Evolutionary conservation across 2,888 invertebrate species (phyloP), one percentile per base, ranked within the genome.

Genomic region (Eustalomyia histrio): DNA sequence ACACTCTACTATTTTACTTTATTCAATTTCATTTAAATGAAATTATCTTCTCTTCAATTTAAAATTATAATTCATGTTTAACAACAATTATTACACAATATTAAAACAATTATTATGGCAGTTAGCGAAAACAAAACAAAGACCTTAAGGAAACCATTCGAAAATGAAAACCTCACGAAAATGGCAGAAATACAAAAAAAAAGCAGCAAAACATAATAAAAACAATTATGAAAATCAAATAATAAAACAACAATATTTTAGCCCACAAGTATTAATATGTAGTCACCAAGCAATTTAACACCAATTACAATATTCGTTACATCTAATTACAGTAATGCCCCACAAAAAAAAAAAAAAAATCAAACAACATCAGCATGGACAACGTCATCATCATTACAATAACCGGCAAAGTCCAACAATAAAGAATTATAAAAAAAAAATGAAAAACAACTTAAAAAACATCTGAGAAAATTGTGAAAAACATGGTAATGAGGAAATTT

Each of bases 231-330:
- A 81, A 79, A 83, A 81, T 74, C 65, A 82, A 82, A 76, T 76
- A 82, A 75, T 80, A 83, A 86, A 72, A 76, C 64, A 71, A 79
- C 73, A 72, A 72, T 18, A 57, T 71, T 33, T 58, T 80, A 63
- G 82, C 84, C 82, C 83, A 80, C 84, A 86, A 84, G 85, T 88
- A 88, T 86, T 87, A 88, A 87, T 88, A 86, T 86, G 80, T 86
- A 86, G 86, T 81, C 88, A 83, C 84, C 86, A 87, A 87, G 85
- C 89, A 89, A 89, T 88, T 90, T 89, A 90, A 90, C 89, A 90
- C 90, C 89, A 89, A 89, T 90, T 90, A 89, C 89, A 89, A 90
- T 89, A 90, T 89, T 88, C 89, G 87, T 90, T 89, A 89, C 89
- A 89, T 89, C 89, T 89, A 89, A 90, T 89, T 90, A 89, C 78